Evolutionary conservation across 2,113 vertebrate genomes (phyloP), one percentile per base, ranked within the genome.

Genomic region (Clarias batrachus): DNA sequence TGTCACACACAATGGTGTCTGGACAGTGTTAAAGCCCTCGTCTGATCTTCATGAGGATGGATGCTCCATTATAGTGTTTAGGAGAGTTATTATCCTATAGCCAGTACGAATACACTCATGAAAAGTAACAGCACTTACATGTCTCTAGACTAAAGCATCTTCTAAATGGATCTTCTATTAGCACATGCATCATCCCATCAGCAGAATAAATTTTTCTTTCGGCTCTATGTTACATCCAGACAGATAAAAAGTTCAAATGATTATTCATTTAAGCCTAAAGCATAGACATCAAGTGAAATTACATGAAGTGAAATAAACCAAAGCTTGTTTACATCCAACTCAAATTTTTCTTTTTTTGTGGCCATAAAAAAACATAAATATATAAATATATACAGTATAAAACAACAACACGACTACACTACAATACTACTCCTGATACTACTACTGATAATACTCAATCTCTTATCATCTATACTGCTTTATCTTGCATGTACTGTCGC

Each of bases 31-130:
- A 41, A 81, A 59, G 3, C 5, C 57, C 62, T 62, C 6, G 21
- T 41, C 78, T 62, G 78, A 81, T 81, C 17, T 62, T 81, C 59
- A 30, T 21, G 0, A 57, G 30, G 56, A 83, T 59, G 70, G 30
- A 48, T 85, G 66, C 73, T 85, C 54, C 54, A 81, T 81, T 81
- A 62, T 81, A 25, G 78, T 41, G 78, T 81, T 81, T 81, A 37
- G 56, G n/a, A 71, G 11, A 87, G 84, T 78, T 6, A 57, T 54
- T 83, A 62, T 11, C 23, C 4, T 85, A 80, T 37, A 59, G 33
- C 30, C 27, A 57, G n/a, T 73, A 33, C 57, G 4, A 80, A 60
- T 33, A 60, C 54, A 80, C 56, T 60, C 60, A 59, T 60, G 57
- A 21, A 41, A 81, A 37, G 78, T 62, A 81, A 81, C 30, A 81